Evolutionary conservation across 2,888 invertebrate species (phyloP), one percentile per base, ranked within the genome.

Genomic region (Drosophila histrio): DNA sequence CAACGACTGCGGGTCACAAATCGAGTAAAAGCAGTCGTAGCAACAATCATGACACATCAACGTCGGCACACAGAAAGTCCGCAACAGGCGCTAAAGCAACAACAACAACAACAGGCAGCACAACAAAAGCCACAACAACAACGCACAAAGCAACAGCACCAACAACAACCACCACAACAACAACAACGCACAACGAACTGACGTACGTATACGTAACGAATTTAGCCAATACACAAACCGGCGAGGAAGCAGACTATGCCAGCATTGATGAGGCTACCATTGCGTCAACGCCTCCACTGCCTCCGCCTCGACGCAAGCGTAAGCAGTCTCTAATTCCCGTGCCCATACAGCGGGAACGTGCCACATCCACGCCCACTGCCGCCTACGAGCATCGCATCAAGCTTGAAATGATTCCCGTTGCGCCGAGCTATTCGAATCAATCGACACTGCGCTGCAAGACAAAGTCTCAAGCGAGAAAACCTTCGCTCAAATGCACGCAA

Each of bases 131-230:
- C 22, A 59, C 72, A 63, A 72, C 75, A 44, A 38, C 72, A 62
- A 30, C 77, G 46, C 72, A 74, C 66, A 87, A 79, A 56, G 47
- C 63, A 59, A 47, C 78, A 52, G 5, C 75, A 36, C 13, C 63
- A 22, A 30, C 59, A 62, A 36, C 72, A 50, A 19, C 57, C 30
- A 19, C 59, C 56, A 32, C 70, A 28, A 22, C 82, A 67, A 19
- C 76, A 64, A 56, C 75, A 57, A 59, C 79, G 69, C 83, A 87
- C 83, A 82, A 87, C 86, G 83, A 83, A 80, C 87, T 88, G 90
- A 92, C 91, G 91, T 92, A 92, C 91, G 91, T 92, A 92, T 91
- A 88, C 89, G 90, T 91, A 88, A 89, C 83, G 87, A 88, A 87
- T 87, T 89, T 90, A 89, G 79, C 73, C 63, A 78, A 79, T 78